These are phyloP conservation scores for Pseudopipra pipra DNA, from an alignment of 2,113 vertebrate species.

Conservation along the genomic window DNA sequence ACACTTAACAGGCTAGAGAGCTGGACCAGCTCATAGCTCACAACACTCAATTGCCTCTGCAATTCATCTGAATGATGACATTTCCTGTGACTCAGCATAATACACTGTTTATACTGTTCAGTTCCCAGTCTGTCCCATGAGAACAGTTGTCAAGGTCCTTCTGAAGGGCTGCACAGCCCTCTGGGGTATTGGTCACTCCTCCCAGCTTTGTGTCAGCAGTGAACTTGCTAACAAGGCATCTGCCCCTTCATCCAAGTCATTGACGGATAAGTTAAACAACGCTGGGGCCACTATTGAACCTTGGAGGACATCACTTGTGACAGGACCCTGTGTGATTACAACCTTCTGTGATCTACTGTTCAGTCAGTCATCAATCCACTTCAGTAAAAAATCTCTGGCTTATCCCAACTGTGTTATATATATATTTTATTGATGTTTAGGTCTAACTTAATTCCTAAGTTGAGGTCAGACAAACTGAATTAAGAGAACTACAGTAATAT, in stretches of 20 bases:
- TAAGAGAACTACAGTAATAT: neutral
- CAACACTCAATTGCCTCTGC: rapidly evolving
- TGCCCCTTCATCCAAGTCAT: neutral
- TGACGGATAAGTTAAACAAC: neutral
- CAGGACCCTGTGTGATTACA: neutral
- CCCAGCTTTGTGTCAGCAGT: neutral
- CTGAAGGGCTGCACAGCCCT: too few species aligned
- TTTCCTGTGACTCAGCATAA: neutral
- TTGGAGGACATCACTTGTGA: rapidly evolving
- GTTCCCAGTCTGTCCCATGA: neutral
- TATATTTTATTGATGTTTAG: neutral
- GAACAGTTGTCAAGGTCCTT: neutral
- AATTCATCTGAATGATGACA: neutral
- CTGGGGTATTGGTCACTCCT: rapidly evolving
- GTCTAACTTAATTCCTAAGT: neutral
- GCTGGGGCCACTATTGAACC: neutral
- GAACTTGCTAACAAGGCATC: neutral
- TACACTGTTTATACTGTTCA: neutral
- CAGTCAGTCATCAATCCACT: neutral
- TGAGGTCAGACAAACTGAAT: neutral
- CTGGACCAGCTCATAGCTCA: neutral
- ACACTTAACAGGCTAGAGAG: neutral
- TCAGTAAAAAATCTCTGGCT: neutral
- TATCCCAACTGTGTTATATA: neutral
- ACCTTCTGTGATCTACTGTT: neutral